These are phyloP conservation scores for Setipinna tenuifilis DNA, from an alignment of 2,797 vertebrate species.

Conservation along the genomic window DNA sequence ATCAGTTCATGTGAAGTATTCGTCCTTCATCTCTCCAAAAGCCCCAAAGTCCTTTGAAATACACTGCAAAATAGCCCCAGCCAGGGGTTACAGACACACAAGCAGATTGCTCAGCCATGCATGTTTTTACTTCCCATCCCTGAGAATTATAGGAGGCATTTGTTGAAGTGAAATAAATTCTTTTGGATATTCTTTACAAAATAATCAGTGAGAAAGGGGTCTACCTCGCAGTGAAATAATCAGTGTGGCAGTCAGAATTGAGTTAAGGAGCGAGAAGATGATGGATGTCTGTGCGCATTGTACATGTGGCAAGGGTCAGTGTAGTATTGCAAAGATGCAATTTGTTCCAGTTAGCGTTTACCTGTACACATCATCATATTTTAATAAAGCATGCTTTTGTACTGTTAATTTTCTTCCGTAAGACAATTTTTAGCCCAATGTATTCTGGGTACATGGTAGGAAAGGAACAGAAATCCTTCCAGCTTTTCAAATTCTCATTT, in stretches of 20 bases:
- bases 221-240: neutral
- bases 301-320: neutral
- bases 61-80: neutral
- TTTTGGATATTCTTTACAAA: neutral
- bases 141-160: neutral
- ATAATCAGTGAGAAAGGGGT: neutral
- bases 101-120: neutral
- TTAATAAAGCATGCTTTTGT: conserved; percentile 30
- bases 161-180: neutral
- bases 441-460: neutral
- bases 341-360: neutral
- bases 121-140: neutral
- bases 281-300: neutral
- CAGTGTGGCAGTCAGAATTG: neutral
- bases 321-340: neutral
- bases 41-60: neutral
- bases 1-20: conserved; percentile 10
- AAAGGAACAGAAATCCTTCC: neutral
- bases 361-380: conserved; percentile 22
- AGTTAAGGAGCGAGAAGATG: neutral
- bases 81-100: neutral
- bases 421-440: neutral
- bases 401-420: neutral
- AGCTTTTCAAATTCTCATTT: conserved; percentile 13
- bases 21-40: neutral